Evolutionary conservation across 2,113 vertebrate genomes (phyloP).

Genomic region (Oryzias celebensis): DNA sequence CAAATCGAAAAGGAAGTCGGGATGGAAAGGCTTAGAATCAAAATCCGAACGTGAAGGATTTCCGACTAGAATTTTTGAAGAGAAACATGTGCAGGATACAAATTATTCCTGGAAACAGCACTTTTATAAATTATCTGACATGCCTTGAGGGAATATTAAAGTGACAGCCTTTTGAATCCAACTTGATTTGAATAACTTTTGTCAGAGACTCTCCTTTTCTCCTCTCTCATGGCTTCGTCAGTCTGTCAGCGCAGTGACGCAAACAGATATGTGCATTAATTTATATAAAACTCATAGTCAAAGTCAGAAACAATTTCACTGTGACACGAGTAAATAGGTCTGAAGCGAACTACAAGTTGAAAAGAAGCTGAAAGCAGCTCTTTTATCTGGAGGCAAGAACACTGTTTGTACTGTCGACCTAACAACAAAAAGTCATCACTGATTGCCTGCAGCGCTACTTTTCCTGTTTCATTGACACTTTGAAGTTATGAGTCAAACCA

Average conservation of each 20-base stretch:
- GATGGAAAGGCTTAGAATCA: background rate
- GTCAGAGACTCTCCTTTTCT: slow-evolving; percentile 6
- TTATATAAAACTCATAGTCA: background rate
- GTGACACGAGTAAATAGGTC: no score
- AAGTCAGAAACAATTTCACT: background rate
- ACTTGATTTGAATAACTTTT: slow-evolving; percentile 25
- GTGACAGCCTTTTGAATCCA: slow-evolving; percentile 27
- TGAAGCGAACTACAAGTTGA: no score
- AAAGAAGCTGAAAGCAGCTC: no score
- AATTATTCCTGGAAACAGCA: background rate
- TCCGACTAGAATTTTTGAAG: background rate
- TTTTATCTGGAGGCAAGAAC: no score
- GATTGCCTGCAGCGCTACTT: slow-evolving; percentile 22
- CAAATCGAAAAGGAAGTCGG: rapidly evolving
- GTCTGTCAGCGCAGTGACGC: slow-evolving; percentile 10
- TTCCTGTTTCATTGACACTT: slow-evolving; percentile 21
- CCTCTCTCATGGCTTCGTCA: slow-evolving; percentile 11
- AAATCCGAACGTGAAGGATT: background rate
- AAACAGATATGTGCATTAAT: background rate
- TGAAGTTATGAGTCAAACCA: slow-evolving; percentile 21
- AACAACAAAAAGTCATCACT: slow-evolving; percentile 9
- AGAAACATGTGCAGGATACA: background rate
- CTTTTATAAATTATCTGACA: slow-evolving; percentile 5
- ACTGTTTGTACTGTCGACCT: no score
- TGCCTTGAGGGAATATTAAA: slow-evolving; percentile 5